A percentile compares a stretch with the other conserved stretches of the same genome.
Evolutionary conservation across 2,797 vertebrate species (phyloP).

Genomic region (Sebastiscus albofasciatus): DNA sequence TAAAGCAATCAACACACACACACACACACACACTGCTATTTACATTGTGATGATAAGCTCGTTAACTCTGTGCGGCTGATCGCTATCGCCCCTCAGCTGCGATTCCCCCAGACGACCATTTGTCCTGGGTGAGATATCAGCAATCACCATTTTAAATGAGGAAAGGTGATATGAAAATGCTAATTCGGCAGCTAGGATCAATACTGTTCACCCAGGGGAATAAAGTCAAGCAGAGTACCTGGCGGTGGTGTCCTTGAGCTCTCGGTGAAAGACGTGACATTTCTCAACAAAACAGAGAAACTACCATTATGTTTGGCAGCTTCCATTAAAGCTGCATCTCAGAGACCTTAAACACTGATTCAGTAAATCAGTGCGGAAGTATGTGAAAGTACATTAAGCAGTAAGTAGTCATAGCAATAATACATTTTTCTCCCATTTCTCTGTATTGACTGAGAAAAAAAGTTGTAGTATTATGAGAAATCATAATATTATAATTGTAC

Average conservation of each 20-base stretch:
- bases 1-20: slow-evolving; percentile 55
- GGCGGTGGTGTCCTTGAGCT: slow-evolving; percentile 56
- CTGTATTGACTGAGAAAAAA: no score
- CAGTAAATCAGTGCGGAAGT: not conserved
- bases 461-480: no score
- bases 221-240: slow-evolving; percentile 29
- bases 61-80: slow-evolving; percentile 77
- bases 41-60: slow-evolving; percentile 81
- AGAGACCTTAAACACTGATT: not conserved
- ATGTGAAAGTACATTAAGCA: not conserved
- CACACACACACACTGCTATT: slow-evolving; percentile 62
- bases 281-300: not conserved
- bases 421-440: not conserved
- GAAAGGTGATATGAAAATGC: slow-evolving; percentile 78
- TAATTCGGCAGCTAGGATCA: slow-evolving; percentile 78
- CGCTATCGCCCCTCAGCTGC: slow-evolving; percentile 70
- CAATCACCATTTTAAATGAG: slow-evolving; percentile 82
- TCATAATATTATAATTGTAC: no score
- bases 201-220: slow-evolving; percentile 60
- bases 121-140: slow-evolving; percentile 75
- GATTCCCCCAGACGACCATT: slow-evolving; percentile 70
- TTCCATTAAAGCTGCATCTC: not conserved
- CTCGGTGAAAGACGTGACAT: slow-evolving; percentile 24
- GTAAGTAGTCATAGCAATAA: not conserved
- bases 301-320: not conserved